Percentiles rank a stretch among this genome's conserved stretches.
These are phyloP conservation scores for Acropora yongei DNA, from an alignment of 64 coral and sea anemone genomes.

Conservation along the genomic window DNA sequence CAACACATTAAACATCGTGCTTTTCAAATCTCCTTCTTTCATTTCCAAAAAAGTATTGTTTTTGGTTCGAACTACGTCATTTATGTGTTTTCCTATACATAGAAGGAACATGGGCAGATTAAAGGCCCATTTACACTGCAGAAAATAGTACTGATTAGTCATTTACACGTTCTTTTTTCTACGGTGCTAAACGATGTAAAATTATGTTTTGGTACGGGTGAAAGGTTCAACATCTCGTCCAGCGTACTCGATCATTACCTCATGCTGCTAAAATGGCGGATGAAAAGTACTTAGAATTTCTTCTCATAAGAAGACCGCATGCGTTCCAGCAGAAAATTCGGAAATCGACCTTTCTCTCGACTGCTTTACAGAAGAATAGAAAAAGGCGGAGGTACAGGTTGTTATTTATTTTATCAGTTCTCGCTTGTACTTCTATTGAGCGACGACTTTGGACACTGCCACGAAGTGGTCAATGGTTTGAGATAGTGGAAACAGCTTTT, in stretches of 20 bases:
- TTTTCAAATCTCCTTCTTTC: no score
- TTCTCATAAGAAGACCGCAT: slow-evolving; percentile 6
- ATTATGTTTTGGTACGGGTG: slow-evolving; percentile 35
- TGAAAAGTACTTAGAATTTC: neutral
- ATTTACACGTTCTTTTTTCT: slow-evolving; percentile 29
- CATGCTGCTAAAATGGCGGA: slow-evolving; percentile 17
- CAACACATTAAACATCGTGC: no score
- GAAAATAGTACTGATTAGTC: neutral
- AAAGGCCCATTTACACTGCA: no score
- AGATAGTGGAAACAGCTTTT: neutral
- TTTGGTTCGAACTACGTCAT: no score
- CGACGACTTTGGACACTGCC: neutral
- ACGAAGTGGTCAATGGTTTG: neutral
- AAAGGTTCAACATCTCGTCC: slow-evolving; percentile 58
- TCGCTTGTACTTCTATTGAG: slow-evolving; percentile 6
- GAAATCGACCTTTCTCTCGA: neutral
- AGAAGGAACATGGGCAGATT: no score
- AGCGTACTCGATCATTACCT: slow-evolving; percentile 15
- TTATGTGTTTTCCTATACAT: no score
- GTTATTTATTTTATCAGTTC: neutral
- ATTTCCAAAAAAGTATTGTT: no score
- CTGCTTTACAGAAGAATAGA: slow-evolving; percentile 13
- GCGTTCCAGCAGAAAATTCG: neutral
- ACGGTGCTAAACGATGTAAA: slow-evolving; percentile 36
- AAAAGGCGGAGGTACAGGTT: neutral